Conservation (phyloP, 2,113 vertebrate species). For the Cinclus mexicanus region DNA sequence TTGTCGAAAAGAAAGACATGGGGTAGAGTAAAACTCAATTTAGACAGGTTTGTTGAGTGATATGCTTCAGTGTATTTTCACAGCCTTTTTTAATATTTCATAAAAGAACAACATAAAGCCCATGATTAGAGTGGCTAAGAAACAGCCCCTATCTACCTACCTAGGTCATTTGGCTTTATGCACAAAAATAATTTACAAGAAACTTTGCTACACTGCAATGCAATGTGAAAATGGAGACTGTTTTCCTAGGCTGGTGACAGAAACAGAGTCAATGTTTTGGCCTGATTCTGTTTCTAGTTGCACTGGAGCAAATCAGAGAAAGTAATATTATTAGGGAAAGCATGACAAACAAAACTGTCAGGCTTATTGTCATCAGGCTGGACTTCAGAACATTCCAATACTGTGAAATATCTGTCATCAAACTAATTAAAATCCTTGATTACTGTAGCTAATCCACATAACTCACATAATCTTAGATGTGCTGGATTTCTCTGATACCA, state of each 20-base stretch:
- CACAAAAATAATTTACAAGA: background rate
- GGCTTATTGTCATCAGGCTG: background rate
- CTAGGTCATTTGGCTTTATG: background rate
- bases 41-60: background rate
- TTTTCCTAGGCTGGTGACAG: background rate
- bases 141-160: background rate
- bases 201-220: background rate
- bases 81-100: background rate
- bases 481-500: background rate
- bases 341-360: background rate
- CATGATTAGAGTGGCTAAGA: background rate
- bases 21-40: background rate
- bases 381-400: background rate
- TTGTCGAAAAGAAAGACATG: background rate
- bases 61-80: background rate
- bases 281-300: background rate
- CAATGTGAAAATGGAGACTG: background rate
- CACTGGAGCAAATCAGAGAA: background rate
- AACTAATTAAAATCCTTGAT: background rate
- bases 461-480: background rate
- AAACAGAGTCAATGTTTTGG: background rate
- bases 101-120: background rate
- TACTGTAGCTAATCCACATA: background rate
- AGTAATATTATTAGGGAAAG: background rate
- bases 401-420: background rate